Conservation (phyloP, 2,888 invertebrate species). For the Pachymerium ferrugineum region DNA sequence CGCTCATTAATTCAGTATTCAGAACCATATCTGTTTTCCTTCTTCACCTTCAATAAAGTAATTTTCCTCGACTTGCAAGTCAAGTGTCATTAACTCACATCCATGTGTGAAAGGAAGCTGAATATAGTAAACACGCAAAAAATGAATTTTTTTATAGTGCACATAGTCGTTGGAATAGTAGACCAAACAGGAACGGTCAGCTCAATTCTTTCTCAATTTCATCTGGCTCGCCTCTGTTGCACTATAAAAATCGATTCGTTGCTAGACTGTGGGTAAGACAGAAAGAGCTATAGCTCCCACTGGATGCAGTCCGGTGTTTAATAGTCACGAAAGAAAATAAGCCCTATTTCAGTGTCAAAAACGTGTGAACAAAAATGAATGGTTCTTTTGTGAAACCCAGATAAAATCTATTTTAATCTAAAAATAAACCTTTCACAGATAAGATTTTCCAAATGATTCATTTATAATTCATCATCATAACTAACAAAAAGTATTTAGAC, state of each 20-base stretch:
- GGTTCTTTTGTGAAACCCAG: slow-evolving; percentile 17
- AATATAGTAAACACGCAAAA: no score
- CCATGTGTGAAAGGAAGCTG: no score
- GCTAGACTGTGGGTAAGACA: slow-evolving; percentile 10
- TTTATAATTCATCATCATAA: slow-evolving; percentile 12
- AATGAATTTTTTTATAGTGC: neutral
- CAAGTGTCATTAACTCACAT: no score
- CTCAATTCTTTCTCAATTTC: slow-evolving; percentile 25
- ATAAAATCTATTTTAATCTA: slow-evolving; percentile 16
- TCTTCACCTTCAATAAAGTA: no score
- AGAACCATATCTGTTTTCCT: no score
- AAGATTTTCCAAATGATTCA: slow-evolving; percentile 6
- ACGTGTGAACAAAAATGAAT: slow-evolving; percentile 27
- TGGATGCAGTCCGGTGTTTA: slow-evolving; percentile 27
- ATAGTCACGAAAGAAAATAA: slow-evolving; percentile 27
- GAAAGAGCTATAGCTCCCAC: slow-evolving; percentile 20
- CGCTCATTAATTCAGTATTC: no score
- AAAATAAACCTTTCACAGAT: slow-evolving; percentile 16
- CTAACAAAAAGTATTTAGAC: neutral
- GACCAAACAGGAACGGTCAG: slow-evolving; percentile 19
- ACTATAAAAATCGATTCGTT: slow-evolving; percentile 22
- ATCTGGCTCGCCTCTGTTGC: slow-evolving; percentile 27
- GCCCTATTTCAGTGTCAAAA: slow-evolving; percentile 22
- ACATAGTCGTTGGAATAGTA: slow-evolving; percentile 1
- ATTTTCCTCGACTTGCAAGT: no score